Evolutionary conservation across 2,797 vertebrate genomes (phyloP).

Genomic region (Rousettus madagascariensis): DNA sequence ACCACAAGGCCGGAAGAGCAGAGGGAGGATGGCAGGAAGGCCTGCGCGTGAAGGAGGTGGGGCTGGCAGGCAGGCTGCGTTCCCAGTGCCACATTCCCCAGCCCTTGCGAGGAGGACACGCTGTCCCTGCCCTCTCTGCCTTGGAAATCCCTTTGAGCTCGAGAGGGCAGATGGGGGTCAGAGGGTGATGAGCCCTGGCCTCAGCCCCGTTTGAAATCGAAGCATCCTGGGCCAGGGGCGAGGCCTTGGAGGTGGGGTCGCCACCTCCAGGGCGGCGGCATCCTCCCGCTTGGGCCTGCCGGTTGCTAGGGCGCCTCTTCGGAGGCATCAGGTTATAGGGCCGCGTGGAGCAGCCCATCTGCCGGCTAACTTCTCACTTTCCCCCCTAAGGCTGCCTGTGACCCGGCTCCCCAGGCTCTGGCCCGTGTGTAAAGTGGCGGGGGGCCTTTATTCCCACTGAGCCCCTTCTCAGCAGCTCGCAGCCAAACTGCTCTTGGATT

Average conservation of each 20-base stretch:
- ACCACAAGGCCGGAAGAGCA: neutral
- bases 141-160: slow-evolving; percentile 71
- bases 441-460: slow-evolving; percentile 91
- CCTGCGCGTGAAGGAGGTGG: neutral
- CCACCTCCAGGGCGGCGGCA: slow-evolving; percentile 65
- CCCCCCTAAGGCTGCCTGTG: slow-evolving; percentile 83
- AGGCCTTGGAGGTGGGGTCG: slow-evolving; percentile 73
- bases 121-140: slow-evolving; percentile 61
- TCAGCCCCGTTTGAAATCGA: slow-evolving; percentile 72
- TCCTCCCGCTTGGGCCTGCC: slow-evolving; percentile 26
- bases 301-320: slow-evolving; percentile 84
- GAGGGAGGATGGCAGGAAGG: neutral
- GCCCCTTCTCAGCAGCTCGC: slow-evolving; percentile 89
- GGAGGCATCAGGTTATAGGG: slow-evolving; percentile 93
- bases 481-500: slow-evolving; percentile 99
- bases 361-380: slow-evolving; percentile 90
- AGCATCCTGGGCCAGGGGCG: slow-evolving; percentile 66
- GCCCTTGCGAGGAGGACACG: neutral
- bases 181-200: slow-evolving; percentile 66
- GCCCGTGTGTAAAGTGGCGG: slow-evolving; percentile 90
- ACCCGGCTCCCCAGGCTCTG: slow-evolving; percentile 85
- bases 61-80: neutral
- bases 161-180: slow-evolving; percentile 66
- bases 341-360: slow-evolving; percentile 91
- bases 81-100: slow-evolving; percentile 33